Evolutionary conservation across 2,797 vertebrate species (phyloP), one percentile per base, ranked within the genome.

Genomic region (Poecilia picta): DNA sequence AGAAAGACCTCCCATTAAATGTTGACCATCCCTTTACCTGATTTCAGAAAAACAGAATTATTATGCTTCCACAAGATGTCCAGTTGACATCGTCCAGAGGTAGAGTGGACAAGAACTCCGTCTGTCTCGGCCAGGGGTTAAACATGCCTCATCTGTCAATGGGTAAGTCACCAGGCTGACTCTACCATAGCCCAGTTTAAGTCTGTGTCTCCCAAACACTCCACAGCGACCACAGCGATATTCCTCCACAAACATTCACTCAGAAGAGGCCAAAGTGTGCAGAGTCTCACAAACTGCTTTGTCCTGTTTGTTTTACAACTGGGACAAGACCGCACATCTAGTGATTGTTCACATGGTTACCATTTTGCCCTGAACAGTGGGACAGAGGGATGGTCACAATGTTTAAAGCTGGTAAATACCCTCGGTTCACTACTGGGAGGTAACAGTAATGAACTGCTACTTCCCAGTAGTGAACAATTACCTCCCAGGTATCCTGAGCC

Each of bases 291-390:
- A 77, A 79, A 92, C 79, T 74, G 79, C 83, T 93, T 93, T 93
- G 88, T 91, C 80, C 88, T 66, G 43, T 57, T 70, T 75, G 73
- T 89, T 92, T 92, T 91, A 87, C 78, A 75, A 83, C 39, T 0
- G 4, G 72, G 81, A 92, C 89, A 84, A 86, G 93, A 95, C 93
- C 93, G 93, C 94, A 94, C 93, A 91, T 90, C 4, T 82, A 72
- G 87, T 10, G 55, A 86, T 94, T 93, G 93, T 94, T 88, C 83
- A 51, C 81, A 81, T 39, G 88, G 91, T 93, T 93, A 84, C 93
- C 81, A 90, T 72, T 86, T 81, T 83, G 81, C 86, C 80, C 90
- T 85, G 82, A 88, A 89, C 47, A 83, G 76, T 41, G 72, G 78
- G 39, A 25, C 39, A 41, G 62, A 64, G 33, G 76, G 88, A 91